phyloP scores from a whole-genome alignment of 2,113 vertebrate species.

The Sclerurus mexicanus region DNA sequence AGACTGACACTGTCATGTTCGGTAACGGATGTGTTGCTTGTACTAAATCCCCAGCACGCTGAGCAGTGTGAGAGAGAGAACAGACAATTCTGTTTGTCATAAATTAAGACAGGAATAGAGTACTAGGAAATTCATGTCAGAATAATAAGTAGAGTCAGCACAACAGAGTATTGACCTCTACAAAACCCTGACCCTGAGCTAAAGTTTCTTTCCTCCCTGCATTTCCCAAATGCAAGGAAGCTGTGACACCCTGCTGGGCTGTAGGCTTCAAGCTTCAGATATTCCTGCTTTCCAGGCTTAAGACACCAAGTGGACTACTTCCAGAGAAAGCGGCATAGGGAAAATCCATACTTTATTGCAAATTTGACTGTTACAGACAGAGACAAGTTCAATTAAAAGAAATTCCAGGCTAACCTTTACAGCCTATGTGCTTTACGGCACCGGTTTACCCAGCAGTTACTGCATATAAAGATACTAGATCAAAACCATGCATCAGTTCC shows the following conservation, averaged over 20 bases:
- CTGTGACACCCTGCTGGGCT: not conserved
- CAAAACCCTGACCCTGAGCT: constrained; percentile 26
- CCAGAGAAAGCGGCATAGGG: not conserved
- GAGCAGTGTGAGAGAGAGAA: not conserved
- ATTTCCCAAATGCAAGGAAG: not conserved
- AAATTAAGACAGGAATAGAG: not conserved
- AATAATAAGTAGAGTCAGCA: constrained; percentile 27
- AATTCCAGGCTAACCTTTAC: not conserved
- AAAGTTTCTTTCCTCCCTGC: constrained; percentile 28
- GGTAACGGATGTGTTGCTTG: not conserved
- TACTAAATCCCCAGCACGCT: not conserved
- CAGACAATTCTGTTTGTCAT: not conserved
- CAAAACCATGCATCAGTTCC: not conserved
- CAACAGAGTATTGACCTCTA: not conserved
- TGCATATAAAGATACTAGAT: not conserved
- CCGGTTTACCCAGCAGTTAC: not conserved
- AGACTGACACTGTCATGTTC: not conserved
- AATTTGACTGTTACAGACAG: not conserved
- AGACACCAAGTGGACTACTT: not conserved
- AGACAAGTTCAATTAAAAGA: not conserved
- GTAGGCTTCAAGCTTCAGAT: not conserved
- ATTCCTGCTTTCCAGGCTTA: not conserved
- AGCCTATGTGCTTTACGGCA: not conserved
- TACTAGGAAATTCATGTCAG: constrained; percentile 16
- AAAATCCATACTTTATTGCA: not conserved